Conservation (phyloP, 2,888 invertebrate genomes). For the Lobophora halterata region DNA sequence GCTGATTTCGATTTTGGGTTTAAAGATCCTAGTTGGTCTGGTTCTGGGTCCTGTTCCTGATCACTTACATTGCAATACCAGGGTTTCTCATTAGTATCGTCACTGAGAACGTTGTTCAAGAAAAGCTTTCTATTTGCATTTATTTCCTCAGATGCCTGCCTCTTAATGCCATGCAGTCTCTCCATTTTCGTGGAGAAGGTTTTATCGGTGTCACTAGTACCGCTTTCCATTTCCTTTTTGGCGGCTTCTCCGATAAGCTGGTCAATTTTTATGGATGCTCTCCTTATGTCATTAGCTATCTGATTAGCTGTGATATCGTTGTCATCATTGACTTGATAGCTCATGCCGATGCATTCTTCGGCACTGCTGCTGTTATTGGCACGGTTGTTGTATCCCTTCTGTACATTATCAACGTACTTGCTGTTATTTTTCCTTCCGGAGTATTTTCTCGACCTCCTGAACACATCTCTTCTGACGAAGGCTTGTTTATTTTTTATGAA, state of each 20-base stretch:
- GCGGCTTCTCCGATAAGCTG: constrained; percentile 71
- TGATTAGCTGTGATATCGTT: constrained; percentile 78
- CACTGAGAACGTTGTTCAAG: constrained; percentile 66
- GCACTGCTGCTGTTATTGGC: constrained; percentile 69
- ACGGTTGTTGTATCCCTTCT: constrained; percentile 61
- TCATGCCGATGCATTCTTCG: constrained; percentile 72
- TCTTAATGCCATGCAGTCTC: constrained; percentile 79
- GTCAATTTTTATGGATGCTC: constrained; percentile 80
- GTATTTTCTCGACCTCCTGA: constrained; percentile 74
- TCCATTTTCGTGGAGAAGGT: constrained; percentile 80
- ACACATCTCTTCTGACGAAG: constrained; percentile 73
- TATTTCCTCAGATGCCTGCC: constrained; percentile 71
- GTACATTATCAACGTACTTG: constrained; percentile 56
- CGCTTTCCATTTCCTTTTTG: constrained; percentile 57
- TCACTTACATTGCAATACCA: constrained; percentile 79
- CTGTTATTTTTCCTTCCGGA: constrained; percentile 70
- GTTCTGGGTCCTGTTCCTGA: constrained; percentile 70
- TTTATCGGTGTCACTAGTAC: constrained; percentile 65
- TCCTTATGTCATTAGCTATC: constrained; percentile 78
- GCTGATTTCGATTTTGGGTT: constrained; percentile 63
- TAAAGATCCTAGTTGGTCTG: constrained; percentile 57
- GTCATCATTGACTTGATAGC: constrained; percentile 78
- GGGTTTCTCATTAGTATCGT: constrained; percentile 68
- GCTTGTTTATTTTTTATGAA: constrained; percentile 82
- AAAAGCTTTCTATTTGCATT: constrained; percentile 71